Conservation (phyloP, 2,888 invertebrate species). For the Morpho helenor region DNA sequence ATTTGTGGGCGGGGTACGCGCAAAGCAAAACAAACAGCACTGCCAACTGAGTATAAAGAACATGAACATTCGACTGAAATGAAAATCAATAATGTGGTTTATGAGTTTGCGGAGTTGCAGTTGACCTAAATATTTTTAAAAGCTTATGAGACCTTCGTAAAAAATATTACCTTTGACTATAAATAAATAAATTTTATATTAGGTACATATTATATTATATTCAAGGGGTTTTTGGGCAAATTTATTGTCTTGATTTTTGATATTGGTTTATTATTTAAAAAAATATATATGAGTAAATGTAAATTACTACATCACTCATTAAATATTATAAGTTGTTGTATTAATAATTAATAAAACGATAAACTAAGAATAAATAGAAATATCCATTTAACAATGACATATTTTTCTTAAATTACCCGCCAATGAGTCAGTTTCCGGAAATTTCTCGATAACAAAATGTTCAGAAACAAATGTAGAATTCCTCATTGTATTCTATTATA, state of each 20-base stretch:
- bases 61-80: slow-evolving; percentile 28
- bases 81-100: slow-evolving; percentile 26
- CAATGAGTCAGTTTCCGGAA: not conserved
- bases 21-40: slow-evolving; percentile 52
- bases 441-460: not conserved
- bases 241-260: not conserved
- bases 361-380: too few relatives aligned
- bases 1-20: slow-evolving; percentile 54
- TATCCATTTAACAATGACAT: not conserved
- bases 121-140: not conserved
- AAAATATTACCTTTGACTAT: too few relatives aligned
- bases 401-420: not conserved
- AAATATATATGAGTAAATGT: too few relatives aligned
- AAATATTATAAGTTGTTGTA: too few relatives aligned
- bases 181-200: too few relatives aligned
- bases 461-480: not conserved
- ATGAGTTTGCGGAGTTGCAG: not conserved
- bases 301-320: too few relatives aligned
- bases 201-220: too few relatives aligned
- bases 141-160: too few relatives aligned
- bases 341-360: too few relatives aligned
- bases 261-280: not conserved
- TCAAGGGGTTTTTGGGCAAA: too few relatives aligned
- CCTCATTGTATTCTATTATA: too few relatives aligned
- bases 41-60: slow-evolving; percentile 38